Evolutionary conservation across 2,888 invertebrate species (phyloP), one percentile per base, ranked within the genome.

Genomic region (Acronicta aceris): DNA sequence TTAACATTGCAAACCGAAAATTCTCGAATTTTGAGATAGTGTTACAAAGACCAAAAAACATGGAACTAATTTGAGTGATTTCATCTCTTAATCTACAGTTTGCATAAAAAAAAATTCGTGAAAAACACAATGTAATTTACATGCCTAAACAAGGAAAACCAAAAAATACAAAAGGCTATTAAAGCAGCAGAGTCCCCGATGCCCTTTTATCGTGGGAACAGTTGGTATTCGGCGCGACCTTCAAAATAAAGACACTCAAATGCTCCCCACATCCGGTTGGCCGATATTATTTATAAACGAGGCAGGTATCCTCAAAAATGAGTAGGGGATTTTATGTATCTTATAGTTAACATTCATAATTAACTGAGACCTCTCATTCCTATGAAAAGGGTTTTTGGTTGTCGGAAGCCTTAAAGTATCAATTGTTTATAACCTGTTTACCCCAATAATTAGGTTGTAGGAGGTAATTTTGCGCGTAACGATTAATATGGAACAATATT

Each of bases 221-320:
- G 81, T 73, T 81, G 84, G 81, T 82, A 75, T 81, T 78, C 68
- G 74, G 66, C 25, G 58, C 78, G 89, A 84, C 91, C 92, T 92
- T 91, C 90, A 71, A 81, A 78, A 77, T 81, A 79, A 81, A 80
- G 77, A 79, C 65, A 81, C 80, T 75, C 81, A 74, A 71, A 73
- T 61, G 78, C 79, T 82, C 83, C 84, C 82, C 72, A 83, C 86
- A 89, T 93, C 90, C 92, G 91, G 83, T 74, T 80, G 52, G 50
- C 72, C 67, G 79, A 84, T 79, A 79, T 77, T 74, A 71, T 76
- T 77, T 74, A 45, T 71, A 71, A 48, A 63, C 21, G 33, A 51
- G 13, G 47, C 54, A 52, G 40, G 43, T 62, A 66, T 27, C 21
- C 36, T 56, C 25, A 21, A 56, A 42, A 56, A 4, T 38, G 5